These are phyloP conservation scores for Oscheius sp. DNA, from an alignment of 2,888 invertebrate genomes.

Conservation along the genomic window DNA sequence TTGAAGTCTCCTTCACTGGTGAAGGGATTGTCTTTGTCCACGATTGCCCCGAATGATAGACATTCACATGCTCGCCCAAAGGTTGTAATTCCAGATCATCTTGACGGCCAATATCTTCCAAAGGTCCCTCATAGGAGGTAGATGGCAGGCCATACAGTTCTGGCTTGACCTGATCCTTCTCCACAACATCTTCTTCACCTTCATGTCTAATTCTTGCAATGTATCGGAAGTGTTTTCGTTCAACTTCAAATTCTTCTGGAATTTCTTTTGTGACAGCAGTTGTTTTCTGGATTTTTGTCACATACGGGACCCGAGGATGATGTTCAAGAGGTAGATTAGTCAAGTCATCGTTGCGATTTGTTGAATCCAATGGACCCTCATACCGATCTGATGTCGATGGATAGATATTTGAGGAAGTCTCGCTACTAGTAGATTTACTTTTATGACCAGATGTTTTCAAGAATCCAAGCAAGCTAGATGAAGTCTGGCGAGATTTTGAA, in stretches of 20 bases:
- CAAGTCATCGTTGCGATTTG: constrained; percentile 18
- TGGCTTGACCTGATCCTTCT: constrained; percentile 11
- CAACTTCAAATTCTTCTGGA: constrained; percentile 1
- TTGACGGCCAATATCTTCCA: constrained; percentile 37
- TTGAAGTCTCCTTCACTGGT: background rate
- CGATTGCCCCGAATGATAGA: constrained; percentile 42
- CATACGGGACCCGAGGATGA: background rate
- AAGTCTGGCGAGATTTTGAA: background rate
- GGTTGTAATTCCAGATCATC: background rate
- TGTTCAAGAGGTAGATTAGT: constrained; percentile 20
- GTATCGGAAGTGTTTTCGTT: constrained; percentile 32
- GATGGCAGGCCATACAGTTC: constrained; percentile 9
- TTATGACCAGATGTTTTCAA: background rate
- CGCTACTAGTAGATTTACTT: background rate
- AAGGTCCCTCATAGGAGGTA: constrained; percentile 36
- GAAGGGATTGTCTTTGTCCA: background rate
- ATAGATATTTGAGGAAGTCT: too few relatives aligned
- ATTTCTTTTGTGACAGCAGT: background rate
- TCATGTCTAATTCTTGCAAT: constrained; percentile 42
- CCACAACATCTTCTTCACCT: constrained; percentile 48
- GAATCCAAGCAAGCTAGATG: constrained; percentile 22
- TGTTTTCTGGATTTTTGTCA: background rate
- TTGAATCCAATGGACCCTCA: constrained; percentile 20
- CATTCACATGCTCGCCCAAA: background rate
- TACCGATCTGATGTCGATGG: background rate